A percentile compares a stretch with the other conserved stretches of the same genome.
Evolutionary conservation across 2,797 vertebrate species (phyloP).

Genomic region (Pseudochirops corinnae): DNA sequence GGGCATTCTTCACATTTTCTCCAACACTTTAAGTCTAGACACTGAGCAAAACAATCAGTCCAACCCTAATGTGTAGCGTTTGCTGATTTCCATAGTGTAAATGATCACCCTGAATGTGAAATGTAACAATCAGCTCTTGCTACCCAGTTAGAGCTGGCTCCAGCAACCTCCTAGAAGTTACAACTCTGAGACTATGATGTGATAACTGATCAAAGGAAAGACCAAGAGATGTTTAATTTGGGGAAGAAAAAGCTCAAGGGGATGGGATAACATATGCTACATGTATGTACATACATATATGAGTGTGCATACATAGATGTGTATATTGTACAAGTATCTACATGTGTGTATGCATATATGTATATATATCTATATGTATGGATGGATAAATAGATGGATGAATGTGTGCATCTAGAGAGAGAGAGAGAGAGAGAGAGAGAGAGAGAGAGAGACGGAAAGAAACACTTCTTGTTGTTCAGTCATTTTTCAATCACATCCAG

Average conservation of each 20-base stretch:
- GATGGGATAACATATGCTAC: not conserved
- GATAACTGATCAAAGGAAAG: not conserved
- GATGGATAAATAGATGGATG: no score
- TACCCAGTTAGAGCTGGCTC: not conserved
- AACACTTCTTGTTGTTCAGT: not conserved
- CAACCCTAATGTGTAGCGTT: not conserved
- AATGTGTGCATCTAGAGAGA: no score
- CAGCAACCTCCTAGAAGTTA: not conserved
- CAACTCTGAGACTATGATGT: not conserved
- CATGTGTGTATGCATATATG: not conserved
- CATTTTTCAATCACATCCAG: not conserved
- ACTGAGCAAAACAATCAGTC: not conserved
- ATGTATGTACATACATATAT: not conserved
- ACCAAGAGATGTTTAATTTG: not conserved
- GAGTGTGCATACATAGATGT: not conserved
- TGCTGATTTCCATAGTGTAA: not conserved
- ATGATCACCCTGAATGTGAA: not conserved
- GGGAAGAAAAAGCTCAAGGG: not conserved
- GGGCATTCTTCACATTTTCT: not conserved
- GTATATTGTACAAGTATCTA: no score
- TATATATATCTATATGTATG: no score
- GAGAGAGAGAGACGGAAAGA: no score
- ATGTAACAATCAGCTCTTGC: not conserved
- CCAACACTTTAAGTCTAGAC: not conserved
- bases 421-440: no score